phyloP scores from a whole-genome alignment of 2,888 invertebrate species.

The Neoascia interrupta region DNA sequence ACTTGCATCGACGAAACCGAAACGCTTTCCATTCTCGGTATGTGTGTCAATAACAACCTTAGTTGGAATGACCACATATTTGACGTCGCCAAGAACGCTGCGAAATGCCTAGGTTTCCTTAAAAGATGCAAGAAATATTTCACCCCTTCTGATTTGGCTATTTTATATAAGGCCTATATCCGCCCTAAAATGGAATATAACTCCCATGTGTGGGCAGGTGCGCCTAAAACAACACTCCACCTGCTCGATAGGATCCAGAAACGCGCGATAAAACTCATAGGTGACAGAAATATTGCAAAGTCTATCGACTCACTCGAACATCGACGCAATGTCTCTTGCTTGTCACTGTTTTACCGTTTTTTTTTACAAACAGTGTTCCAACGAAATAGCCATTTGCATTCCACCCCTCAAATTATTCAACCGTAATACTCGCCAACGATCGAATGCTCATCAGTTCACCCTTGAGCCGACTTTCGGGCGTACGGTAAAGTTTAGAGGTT shows the following conservation, averaged over 20 bases:
- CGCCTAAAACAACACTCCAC: background rate
- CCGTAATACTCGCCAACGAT: no score
- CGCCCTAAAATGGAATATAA: background rate
- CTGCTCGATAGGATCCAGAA: background rate
- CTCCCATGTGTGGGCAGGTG: background rate
- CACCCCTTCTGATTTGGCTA: background rate
- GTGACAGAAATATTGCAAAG: background rate
- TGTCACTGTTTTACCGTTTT: no score
- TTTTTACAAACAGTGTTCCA: no score
- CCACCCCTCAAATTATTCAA: no score
- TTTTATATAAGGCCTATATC: background rate
- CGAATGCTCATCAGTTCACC: no score
- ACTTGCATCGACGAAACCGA: constrained; percentile 1
- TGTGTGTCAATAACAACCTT: no score
- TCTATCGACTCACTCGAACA: no score
- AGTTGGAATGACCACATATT: constrained; percentile 9
- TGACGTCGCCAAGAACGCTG: background rate
- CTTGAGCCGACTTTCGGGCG: no score
- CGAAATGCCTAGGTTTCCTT: background rate
- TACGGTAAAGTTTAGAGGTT: no score
- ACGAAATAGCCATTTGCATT: no score
- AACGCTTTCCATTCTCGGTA: background rate
- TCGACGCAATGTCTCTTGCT: no score
- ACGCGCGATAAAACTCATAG: background rate
- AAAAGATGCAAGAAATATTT: background rate